Conservation (phyloP, 2,113 vertebrate species). For the Melanerpes aurifrons region DNA sequence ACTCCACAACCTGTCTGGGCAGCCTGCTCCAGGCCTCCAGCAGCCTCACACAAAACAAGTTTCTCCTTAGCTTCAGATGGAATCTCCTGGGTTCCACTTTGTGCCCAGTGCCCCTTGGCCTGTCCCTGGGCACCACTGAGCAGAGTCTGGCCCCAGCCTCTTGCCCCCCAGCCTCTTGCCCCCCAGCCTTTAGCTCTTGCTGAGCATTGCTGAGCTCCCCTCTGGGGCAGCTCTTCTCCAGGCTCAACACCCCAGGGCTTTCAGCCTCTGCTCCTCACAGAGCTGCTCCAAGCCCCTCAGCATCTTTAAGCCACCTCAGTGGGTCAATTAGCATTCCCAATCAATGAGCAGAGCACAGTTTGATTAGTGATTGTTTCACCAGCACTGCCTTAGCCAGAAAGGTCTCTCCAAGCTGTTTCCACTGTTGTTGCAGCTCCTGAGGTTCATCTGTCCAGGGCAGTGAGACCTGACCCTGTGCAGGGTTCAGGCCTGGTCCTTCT, state of each 20-base stretch:
- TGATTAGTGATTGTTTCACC: background rate
- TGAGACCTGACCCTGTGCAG: background rate
- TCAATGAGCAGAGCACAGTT: background rate
- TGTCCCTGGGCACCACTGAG: background rate
- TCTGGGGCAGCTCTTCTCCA: background rate
- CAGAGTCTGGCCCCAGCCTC: background rate
- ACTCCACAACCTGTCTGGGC: background rate
- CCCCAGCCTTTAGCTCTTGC: background rate
- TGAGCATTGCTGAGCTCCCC: background rate
- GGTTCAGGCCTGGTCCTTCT: conserved; percentile 30
- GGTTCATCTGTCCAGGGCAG: background rate
- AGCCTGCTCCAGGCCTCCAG: background rate
- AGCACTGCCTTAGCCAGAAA: background rate
- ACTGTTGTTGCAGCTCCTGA: background rate
- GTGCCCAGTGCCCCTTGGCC: background rate
- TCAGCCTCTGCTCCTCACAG: background rate
- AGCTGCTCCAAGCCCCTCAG: background rate
- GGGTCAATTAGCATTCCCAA: background rate
- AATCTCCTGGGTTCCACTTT: background rate
- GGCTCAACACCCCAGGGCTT: background rate
- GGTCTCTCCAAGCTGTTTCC: background rate
- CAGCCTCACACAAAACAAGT: background rate
- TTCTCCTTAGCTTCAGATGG: background rate
- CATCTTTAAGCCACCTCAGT: background rate
- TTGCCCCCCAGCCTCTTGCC: background rate